phyloP scores from a whole-genome alignment of 92 coral and sea anemone species.

The Parazoanthus swiftii region DNA sequence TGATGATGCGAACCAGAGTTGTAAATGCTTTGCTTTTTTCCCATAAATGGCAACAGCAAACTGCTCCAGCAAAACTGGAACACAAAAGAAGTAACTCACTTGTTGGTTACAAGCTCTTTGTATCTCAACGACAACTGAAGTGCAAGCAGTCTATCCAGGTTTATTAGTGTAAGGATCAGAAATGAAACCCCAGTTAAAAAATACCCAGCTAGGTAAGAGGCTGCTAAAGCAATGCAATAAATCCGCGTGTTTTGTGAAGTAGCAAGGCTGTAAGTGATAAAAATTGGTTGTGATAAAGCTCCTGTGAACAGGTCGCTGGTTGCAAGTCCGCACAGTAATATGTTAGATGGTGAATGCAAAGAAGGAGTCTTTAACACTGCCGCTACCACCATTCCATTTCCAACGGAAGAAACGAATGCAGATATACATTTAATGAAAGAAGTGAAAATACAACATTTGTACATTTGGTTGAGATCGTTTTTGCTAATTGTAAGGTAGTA shows the following conservation, averaged over 20 bases:
- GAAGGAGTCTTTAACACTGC: neutral
- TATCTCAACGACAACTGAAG: constrained; percentile 5
- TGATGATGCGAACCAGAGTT: neutral
- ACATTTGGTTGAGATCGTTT: neutral
- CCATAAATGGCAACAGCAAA: neutral
- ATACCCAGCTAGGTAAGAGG: neutral
- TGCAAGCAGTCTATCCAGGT: constrained; percentile 4
- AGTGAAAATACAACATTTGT: neutral
- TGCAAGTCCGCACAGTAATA: neutral
- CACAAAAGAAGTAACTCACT: neutral
- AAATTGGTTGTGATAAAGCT: constrained; percentile 6
- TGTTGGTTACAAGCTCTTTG: constrained; percentile 11
- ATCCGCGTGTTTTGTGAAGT: neutral
- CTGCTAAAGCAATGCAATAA: neutral
- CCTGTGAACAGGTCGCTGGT: constrained; percentile 14
- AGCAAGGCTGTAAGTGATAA: neutral
- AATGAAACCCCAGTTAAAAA: constrained; percentile 11
- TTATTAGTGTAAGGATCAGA: constrained; percentile 3
- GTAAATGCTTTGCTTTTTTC: neutral
- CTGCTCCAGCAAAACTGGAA: neutral
- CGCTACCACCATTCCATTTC: neutral
- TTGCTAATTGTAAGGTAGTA: neutral
- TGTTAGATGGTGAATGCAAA: neutral
- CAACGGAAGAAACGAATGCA: neutral
- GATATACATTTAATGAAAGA: constrained; percentile 14